Percentiles rank a stretch among this genome's conserved stretches.
phyloP scores from a whole-genome alignment of 2,888 invertebrate genomes.

The Calliopum simillimum region DNA sequence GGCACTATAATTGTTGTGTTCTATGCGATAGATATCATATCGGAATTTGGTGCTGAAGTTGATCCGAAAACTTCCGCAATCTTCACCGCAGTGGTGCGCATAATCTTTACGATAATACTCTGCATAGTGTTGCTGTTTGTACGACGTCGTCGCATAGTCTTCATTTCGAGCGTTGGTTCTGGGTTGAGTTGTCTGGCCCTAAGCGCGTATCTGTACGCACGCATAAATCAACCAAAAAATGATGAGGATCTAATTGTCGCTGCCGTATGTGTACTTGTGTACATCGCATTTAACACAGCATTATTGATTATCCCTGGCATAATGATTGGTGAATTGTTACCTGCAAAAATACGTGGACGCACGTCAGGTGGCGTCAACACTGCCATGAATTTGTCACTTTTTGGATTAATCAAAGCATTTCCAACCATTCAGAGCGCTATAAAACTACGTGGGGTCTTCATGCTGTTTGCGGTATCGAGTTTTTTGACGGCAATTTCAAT shows the following conservation, averaged over 20 bases:
- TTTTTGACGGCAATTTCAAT: slow-evolving; percentile 74
- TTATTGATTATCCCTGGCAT: slow-evolving; percentile 81
- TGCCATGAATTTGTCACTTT: slow-evolving; percentile 76
- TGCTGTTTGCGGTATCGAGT: slow-evolving; percentile 76
- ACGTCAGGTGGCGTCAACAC: slow-evolving; percentile 81
- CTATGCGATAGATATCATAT: slow-evolving; percentile 81
- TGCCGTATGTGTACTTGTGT: slow-evolving; percentile 71
- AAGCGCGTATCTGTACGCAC: slow-evolving; percentile 69
- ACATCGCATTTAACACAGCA: slow-evolving; percentile 81
- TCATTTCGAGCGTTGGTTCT: slow-evolving; percentile 77
- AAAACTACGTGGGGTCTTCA: slow-evolving; percentile 77
- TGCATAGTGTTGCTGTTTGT: slow-evolving; percentile 75
- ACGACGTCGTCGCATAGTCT: slow-evolving; percentile 75
- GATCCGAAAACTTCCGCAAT: slow-evolving; percentile 74
- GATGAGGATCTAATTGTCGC: slow-evolving; percentile 57
- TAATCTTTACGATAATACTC: slow-evolving; percentile 74
- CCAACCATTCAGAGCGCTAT: slow-evolving; percentile 73
- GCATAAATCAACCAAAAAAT: slow-evolving; percentile 55
- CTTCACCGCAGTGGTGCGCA: slow-evolving; percentile 76
- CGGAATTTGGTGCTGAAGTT: slow-evolving; percentile 69
- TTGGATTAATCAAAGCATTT: slow-evolving; percentile 78
- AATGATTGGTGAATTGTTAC: slow-evolving; percentile 81
- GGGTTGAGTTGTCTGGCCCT: slow-evolving; percentile 74
- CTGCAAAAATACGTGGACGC: slow-evolving; percentile 78
- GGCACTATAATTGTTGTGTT: slow-evolving; percentile 84